Conservation (phyloP, 2,113 vertebrate species). For the Illadopsis cleaveri region DNA sequence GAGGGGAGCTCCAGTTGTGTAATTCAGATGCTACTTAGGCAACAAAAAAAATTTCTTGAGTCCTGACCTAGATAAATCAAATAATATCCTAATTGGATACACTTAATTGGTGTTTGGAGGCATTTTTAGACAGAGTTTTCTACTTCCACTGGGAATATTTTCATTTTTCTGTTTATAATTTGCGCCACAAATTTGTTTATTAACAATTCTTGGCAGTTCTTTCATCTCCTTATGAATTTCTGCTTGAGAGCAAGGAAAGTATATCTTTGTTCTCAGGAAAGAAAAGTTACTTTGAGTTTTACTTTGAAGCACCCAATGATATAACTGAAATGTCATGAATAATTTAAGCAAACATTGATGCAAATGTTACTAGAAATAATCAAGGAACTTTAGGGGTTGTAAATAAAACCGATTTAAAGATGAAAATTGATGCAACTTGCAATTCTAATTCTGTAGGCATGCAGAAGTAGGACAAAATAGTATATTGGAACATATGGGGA, state of each 20-base stretch:
- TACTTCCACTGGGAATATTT: conserved; percentile 53
- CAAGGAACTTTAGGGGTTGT: conserved; percentile 54
- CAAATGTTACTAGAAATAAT: conserved; percentile 62
- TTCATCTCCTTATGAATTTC: conserved; percentile 55
- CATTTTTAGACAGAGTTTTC: conserved; percentile 35
- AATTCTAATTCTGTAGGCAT: conserved; percentile 49
- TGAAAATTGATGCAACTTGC: conserved; percentile 53
- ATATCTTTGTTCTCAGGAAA: conserved; percentile 62
- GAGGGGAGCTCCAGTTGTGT: not conserved
- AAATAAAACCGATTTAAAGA: conserved; percentile 66
- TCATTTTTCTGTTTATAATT: conserved; percentile 57
- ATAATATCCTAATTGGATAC: conserved; percentile 24
- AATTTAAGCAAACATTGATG: conserved; percentile 59
- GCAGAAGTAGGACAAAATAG: conserved; percentile 59
- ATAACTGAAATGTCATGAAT: conserved; percentile 71
- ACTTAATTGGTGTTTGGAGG: conserved; percentile 50
- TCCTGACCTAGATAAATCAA: conserved; percentile 58
- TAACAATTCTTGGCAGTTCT: conserved; percentile 57
- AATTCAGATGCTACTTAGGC: not conserved
- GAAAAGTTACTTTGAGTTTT: conserved; percentile 59
- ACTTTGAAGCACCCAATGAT: conserved; percentile 67
- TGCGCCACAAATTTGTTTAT: conserved; percentile 55
- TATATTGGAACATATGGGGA: conserved; percentile 38
- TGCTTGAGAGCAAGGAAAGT: conserved; percentile 31
- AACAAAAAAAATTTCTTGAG: not conserved